A percentile compares a stretch with the other conserved stretches of the same genome.
These are phyloP conservation scores for Nomada goodeniana DNA, from an alignment of 2,888 invertebrate genomes.

Conservation along the genomic window DNA sequence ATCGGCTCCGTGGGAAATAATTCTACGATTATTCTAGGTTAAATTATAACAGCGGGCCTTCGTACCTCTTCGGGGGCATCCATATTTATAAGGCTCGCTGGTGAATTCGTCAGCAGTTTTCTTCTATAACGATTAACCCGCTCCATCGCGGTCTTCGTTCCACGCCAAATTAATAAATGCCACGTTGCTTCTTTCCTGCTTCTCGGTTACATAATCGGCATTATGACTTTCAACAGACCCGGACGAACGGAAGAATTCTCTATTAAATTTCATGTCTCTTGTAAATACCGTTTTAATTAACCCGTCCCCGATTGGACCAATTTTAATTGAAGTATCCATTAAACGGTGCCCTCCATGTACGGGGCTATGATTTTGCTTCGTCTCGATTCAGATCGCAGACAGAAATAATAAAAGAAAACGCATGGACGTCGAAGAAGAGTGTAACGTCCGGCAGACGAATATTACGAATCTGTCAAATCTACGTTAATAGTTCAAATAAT, in stretches of 20 bases:
- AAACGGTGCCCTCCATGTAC: conserved; percentile 46
- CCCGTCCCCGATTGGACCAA: conserved; percentile 58
- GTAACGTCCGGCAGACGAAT: too few species aligned
- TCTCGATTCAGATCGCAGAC: conserved; percentile 49
- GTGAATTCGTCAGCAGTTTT: conserved; percentile 65
- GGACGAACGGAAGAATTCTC: conserved; percentile 38
- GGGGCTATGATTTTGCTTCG: conserved; percentile 41
- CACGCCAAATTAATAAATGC: conserved; percentile 72
- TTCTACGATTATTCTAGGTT: conserved; percentile 63
- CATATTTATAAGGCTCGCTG: conserved; percentile 68
- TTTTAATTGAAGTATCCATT: conserved; percentile 61
- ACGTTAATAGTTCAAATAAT: too few species aligned
- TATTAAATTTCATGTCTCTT: conserved; percentile 60
- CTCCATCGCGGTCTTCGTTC: conserved; percentile 60
- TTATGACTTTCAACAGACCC: conserved; percentile 47
- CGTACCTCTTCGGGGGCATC: conserved; percentile 46
- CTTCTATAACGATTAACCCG: conserved; percentile 74
- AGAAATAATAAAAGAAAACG: conserved; percentile 39
- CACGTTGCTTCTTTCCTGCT: conserved; percentile 59
- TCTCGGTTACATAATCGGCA: conserved; percentile 54
- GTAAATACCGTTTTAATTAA: conserved; percentile 59
- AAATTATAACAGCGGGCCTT: conserved; percentile 52
- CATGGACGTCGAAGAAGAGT: background rate
- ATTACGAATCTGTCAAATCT: too few species aligned
- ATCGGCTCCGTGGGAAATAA: conserved; percentile 55